A percentile compares a stretch with the other conserved stretches of the same genome.
Evolutionary conservation across 2,888 invertebrate species (phyloP).

Genomic region (Seira sanloemensis): DNA sequence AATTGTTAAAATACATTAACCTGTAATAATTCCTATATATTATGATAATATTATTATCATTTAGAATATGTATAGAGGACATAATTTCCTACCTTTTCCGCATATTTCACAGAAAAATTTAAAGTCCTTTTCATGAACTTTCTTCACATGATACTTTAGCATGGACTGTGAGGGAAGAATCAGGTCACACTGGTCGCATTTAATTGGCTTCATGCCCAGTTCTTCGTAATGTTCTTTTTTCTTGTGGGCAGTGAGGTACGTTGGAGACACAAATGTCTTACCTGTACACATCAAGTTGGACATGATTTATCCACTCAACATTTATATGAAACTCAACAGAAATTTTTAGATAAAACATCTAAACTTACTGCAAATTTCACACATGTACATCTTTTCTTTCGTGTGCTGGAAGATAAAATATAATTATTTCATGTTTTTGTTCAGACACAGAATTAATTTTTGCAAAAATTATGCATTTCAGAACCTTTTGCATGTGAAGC

Average conservation of each 20-base stretch:
- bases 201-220: slow-evolving; percentile 35
- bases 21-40: too few relatives aligned
- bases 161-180: slow-evolving; percentile 23
- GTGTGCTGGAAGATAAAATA: slow-evolving; percentile 38
- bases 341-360: too few relatives aligned
- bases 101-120: slow-evolving; percentile 40
- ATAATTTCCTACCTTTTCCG: slow-evolving; percentile 41
- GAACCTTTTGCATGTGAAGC: slow-evolving; percentile 50
- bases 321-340: too few relatives aligned
- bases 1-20: background rate
- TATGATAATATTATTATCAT: too few relatives aligned
- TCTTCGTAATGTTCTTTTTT: slow-evolving; percentile 35
- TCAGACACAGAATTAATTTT: too few relatives aligned
- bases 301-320: too few relatives aligned
- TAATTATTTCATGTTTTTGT: too few relatives aligned
- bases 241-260: slow-evolving; percentile 38
- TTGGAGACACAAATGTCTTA: slow-evolving; percentile 33
- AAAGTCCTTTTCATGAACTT: slow-evolving; percentile 48
- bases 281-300: slow-evolving; percentile 1
- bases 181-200: slow-evolving; percentile 37
- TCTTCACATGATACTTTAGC: slow-evolving; percentile 42
- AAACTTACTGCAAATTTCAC: slow-evolving; percentile 41
- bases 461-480: too few relatives aligned
- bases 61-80: too few relatives aligned
- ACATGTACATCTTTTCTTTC: slow-evolving; percentile 36